Base-by-base conservation (phyloP, 2,113 vertebrate genomes). In the Furnarius figulus region DNA sequence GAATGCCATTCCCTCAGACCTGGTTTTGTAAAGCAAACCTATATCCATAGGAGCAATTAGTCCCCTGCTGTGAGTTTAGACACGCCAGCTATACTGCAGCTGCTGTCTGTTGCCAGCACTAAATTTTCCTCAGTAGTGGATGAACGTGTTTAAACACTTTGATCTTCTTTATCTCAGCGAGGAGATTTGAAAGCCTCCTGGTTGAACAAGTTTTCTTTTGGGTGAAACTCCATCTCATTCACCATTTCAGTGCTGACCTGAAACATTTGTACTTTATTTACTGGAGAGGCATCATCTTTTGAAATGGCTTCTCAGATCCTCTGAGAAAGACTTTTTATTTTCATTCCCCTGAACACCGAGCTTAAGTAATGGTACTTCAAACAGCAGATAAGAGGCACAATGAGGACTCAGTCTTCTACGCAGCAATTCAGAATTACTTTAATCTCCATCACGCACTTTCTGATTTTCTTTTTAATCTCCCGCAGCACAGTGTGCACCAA, bases 121-220 rank as follows among this genome's bases (percentile, higher is more conserved):
- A 95, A 94, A 97, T 97, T 96, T 96, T 75, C 95, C 86, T 95
- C 89, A 91, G 95, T 95, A 96, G 91, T 91, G 95, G 97, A 97
- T 98, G 81, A 96, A 96, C 93, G 65, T 96, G 95, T 96, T 97
- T 95, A 96, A 97, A 97, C 75, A 80, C 96, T 97, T 98, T 97
- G 97, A 98, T 97, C 97, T 94, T 95, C 79, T 97, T 97, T 97
- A 97, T 97, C 96, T 97, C 93, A 85, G 89, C 1, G 15, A 88
- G 11, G 44, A 92, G 96, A 96, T 96, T 95, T 97, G 91, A 97
- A 97, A 97, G 90, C 73, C 95, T 97, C 74, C 80, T 87, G 90
- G 88, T 72, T 89, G 93, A 94, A 91, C 75, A 59, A 96, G 82
- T 90, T 97, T 92, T 93, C 72, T 91, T 96, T 89, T 0, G 86